Conservation (phyloP, 1,140 invertebrate genomes). For the Galleria mellonella region DNA sequence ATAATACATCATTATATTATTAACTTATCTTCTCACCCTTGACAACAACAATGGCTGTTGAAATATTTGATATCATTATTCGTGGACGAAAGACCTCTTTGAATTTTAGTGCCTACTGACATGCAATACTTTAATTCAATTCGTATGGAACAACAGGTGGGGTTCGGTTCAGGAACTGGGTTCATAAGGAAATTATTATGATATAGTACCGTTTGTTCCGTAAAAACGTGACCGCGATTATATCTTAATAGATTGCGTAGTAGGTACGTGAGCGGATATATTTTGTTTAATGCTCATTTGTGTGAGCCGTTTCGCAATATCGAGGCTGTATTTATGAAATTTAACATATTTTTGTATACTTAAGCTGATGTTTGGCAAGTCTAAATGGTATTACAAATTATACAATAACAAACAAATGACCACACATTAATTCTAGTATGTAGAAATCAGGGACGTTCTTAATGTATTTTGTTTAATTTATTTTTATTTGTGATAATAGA, state of each 20-base stretch:
- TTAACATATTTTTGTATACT: no score
- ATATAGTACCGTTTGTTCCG: constrained; percentile 35
- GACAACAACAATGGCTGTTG: constrained; percentile 67
- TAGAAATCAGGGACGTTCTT: no score
- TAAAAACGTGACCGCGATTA: constrained; percentile 53
- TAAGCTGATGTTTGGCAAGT: no score
- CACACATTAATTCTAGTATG: no score
- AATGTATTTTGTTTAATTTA: no score
- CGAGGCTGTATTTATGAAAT: no score
- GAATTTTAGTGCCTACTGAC: constrained; percentile 54
- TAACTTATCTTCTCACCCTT: constrained; percentile 72
- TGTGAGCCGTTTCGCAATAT: constrained; percentile 2
- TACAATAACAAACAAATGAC: no score
- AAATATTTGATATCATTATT: constrained; percentile 68
- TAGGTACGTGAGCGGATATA: constrained; percentile 32
- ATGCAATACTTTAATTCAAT: constrained; percentile 68
- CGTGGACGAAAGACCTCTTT: constrained; percentile 29
- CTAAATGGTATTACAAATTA: no score
- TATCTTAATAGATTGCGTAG: constrained; percentile 36
- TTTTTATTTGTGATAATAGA: no score
- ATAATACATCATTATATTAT: constrained; percentile 72
- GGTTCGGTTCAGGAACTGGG: constrained; percentile 30
- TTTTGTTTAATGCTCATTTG: constrained; percentile 27
- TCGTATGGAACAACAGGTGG: constrained; percentile 52
- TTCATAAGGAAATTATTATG: constrained; percentile 35